A percentile compares a stretch with the other conserved stretches of the same genome.
Evolutionary conservation across 2,888 invertebrate genomes (phyloP).

Genomic region (Axea sp.): DNA sequence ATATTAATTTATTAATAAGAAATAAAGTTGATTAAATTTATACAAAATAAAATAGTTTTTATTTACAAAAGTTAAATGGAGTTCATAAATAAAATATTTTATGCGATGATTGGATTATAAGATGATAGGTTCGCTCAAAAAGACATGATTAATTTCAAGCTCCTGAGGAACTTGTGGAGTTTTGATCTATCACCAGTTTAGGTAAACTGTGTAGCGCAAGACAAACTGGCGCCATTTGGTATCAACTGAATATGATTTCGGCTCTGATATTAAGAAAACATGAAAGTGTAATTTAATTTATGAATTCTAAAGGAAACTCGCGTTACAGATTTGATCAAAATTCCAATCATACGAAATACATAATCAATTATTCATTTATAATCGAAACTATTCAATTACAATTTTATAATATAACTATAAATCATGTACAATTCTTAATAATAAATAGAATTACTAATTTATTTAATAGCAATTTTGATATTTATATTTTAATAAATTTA

Average conservation of each 20-base stretch:
- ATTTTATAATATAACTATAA: no score
- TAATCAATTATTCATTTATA: no score
- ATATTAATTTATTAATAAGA: no score
- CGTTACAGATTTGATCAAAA: not conserved
- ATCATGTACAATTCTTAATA: no score
- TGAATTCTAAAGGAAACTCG: not conserved
- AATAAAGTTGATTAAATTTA: no score
- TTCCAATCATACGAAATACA: no score
- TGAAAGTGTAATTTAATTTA: conserved; percentile 22
- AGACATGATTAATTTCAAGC: conserved; percentile 38
- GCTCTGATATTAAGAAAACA: conserved; percentile 17
- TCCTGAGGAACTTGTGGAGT: conserved; percentile 11
- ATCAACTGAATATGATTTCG: conserved; percentile 20
- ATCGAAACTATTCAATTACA: no score
- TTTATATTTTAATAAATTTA: no score
- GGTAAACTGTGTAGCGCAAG: conserved; percentile 23
- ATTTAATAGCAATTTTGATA: no score
- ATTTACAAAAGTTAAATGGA: no score
- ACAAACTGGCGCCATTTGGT: conserved; percentile 46
- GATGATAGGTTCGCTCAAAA: conserved; percentile 32
- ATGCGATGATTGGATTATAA: conserved; percentile 28
- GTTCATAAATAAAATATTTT: conserved; percentile 40
- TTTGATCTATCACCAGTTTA: conserved; percentile 42
- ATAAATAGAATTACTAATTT: no score
- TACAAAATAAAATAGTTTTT: no score